A percentile compares a stretch with the other conserved stretches of the same genome.
Evolutionary conservation across 2,888 invertebrate species (phyloP).

Genomic region (Dexiosoma caninum): DNA sequence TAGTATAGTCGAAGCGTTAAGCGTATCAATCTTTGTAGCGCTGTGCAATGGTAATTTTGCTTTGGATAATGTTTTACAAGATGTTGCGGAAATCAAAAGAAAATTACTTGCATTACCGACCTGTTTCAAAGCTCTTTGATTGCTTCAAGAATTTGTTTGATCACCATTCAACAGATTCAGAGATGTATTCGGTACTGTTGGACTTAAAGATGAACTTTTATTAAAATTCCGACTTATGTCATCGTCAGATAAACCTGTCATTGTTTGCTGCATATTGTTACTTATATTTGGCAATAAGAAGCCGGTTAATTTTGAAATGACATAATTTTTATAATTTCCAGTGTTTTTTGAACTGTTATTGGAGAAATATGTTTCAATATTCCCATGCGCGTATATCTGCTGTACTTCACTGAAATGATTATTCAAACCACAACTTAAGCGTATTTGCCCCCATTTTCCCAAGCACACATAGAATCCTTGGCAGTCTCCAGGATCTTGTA

Average conservation of each 20-base stretch:
- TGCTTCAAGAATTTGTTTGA: no score
- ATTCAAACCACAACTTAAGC: constrained; percentile 45
- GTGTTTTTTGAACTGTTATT: no score
- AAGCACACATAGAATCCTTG: constrained; percentile 62
- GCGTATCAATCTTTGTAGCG: background rate
- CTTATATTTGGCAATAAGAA: background rate
- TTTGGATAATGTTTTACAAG: background rate
- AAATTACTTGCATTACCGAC: background rate
- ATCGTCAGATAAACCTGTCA: background rate
- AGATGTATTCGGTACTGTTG: background rate
- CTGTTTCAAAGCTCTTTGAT: background rate
- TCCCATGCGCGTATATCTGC: constrained; percentile 56
- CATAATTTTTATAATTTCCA: no score
- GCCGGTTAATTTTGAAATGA: background rate
- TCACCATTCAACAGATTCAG: background rate
- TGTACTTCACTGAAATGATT: constrained; percentile 51
- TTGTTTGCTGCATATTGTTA: background rate
- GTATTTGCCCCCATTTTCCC: constrained; percentile 48
- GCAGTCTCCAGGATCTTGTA: constrained; percentile 60
- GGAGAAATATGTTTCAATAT: no score
- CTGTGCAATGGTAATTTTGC: background rate
- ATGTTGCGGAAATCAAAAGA: background rate
- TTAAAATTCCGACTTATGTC: background rate
- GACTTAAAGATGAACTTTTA: background rate
- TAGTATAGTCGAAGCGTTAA: no score